These are phyloP conservation scores for Bujurquina vittata DNA, from an alignment of 2,113 vertebrate genomes.

Conservation along the genomic window DNA sequence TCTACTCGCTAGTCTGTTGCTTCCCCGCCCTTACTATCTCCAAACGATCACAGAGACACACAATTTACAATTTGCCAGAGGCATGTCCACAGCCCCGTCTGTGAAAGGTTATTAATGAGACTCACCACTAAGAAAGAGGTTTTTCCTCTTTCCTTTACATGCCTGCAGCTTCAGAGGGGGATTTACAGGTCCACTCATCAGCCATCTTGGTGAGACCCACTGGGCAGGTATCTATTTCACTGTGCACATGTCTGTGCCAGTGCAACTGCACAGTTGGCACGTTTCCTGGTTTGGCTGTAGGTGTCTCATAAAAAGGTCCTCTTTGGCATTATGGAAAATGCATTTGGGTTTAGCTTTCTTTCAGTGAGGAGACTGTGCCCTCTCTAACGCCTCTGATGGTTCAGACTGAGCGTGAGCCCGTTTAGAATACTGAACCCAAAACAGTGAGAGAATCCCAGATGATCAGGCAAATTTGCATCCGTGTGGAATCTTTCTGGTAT, in stretches of 20 bases:
- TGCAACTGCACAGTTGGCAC: background rate
- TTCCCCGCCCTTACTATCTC: constrained; percentile 33
- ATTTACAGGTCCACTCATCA: no score
- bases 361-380: no score
- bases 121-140: accelerated
- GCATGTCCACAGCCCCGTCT: background rate
- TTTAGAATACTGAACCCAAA: background rate
- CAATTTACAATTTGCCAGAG: background rate
- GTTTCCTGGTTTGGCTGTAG: background rate
- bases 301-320: background rate
- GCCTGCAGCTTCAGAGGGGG: no score
- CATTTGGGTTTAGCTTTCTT: background rate
- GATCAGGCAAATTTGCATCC: background rate
- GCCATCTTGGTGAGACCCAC: background rate
- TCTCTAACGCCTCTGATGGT: accelerated
- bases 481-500: background rate
- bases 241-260: background rate
- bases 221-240: background rate
- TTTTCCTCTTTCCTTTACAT: background rate
- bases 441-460: background rate
- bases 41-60: background rate
- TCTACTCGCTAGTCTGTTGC: background rate
- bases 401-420: background rate
- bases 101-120: background rate
- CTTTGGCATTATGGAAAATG: no score